Base-by-base conservation (phyloP, 1,140 invertebrate genomes). In the Pomacea maculata region DNA sequence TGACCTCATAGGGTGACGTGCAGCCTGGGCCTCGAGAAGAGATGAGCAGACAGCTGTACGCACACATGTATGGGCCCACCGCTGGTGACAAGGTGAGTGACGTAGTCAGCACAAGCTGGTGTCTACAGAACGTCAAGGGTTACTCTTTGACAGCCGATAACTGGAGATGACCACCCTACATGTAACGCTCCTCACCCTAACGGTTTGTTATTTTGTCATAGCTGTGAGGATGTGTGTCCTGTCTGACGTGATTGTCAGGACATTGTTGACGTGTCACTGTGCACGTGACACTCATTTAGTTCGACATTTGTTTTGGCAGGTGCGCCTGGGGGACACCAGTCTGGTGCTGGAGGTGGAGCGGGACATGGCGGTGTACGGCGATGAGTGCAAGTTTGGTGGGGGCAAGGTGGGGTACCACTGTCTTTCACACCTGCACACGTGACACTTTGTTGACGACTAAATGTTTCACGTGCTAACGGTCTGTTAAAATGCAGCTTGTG, bases 311-410 rank as follows among this genome's bases (percentile, higher is more conserved):
- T 61, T 17, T 1, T 17, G 57, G 19, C 76, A 91, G 89, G 61
- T 92, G 9, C 84, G 88, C 11, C 83, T 92, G 2, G 91, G 89
- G 9, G 91, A 92, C 79, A 92, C 88, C 0, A 86, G 83, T 70
- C 80, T 92, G 54, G 65, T 91, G 0, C 83, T 92, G 52, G 89
- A 91, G 85, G 88, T 92, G 15, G 90, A 91, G 84, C 87, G 85
- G 79, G 91, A 92, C 81, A 87, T 84, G 71, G 88, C 89, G 34
- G 83, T 86, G 14, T 91, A 91, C 82, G 91, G 91, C 29, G 91
- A 92, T 68, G 91, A 92, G 80, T 86, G 88, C 63, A 91, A 90
- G 80, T 92, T 92, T 84, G 91, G 91, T n/a, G 90, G 90, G 34
- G 91, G 91, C 70, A 92, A 92, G 85, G 90, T 91, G 57, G 1